phyloP scores from a whole-genome alignment of 2,888 invertebrate genomes.

The Rhagonycha fulva region DNA sequence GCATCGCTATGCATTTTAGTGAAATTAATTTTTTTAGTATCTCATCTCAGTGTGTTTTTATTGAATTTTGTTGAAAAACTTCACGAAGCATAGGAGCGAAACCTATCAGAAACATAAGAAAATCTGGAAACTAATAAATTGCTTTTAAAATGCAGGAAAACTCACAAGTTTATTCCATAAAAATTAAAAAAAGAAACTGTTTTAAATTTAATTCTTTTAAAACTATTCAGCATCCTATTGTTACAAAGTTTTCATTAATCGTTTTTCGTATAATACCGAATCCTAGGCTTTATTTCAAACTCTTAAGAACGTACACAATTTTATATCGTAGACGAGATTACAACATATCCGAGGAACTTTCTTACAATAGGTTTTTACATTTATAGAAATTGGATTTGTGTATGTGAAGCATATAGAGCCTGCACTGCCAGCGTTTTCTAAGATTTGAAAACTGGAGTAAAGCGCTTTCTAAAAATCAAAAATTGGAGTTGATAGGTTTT shows the following conservation, averaged over 20 bases:
- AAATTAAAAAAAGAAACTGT: neutral
- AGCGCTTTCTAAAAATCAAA: neutral
- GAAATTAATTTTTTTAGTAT: neutral
- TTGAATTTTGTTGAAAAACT: neutral
- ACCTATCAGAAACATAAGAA: neutral
- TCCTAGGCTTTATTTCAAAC: neutral
- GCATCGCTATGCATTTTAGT: neutral
- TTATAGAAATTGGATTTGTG: conserved; percentile 23
- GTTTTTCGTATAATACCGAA: neutral
- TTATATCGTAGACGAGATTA: conserved; percentile 7
- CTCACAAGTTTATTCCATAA: neutral
- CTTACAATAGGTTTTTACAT: conserved; percentile 22
- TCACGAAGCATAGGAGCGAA: neutral
- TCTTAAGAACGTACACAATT: conserved; percentile 6
- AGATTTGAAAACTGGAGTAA: neutral
- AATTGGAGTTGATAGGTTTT: neutral
- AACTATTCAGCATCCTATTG: neutral
- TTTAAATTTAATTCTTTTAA: neutral
- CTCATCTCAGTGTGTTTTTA: neutral
- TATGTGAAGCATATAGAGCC: conserved; percentile 12
- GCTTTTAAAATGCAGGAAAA: neutral
- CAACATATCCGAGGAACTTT: conserved; percentile 16
- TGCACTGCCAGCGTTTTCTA: neutral
- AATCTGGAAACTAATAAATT: neutral
- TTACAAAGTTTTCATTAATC: neutral